Base-by-base conservation (phyloP, 2,888 invertebrate species). In the Scaeva pyrastri region DNA sequence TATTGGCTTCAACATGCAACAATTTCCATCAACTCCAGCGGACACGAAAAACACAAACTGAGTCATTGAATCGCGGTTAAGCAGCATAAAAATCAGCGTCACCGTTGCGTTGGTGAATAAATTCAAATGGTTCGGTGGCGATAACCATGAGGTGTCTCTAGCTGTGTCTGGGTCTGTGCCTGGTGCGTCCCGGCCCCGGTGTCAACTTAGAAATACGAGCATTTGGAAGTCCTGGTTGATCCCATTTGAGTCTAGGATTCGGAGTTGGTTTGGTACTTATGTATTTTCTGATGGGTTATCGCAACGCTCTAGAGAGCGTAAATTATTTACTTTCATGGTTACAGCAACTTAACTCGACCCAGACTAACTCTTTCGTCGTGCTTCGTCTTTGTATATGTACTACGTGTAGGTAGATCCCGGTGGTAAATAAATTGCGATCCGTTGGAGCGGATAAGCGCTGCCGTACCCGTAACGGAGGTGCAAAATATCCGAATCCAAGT, bases 361-460 rank as follows among this genome's bases (percentile, higher is more conserved):
- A 21, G 19, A 19, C 50, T 39, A 12, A 39, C 31, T 10, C 11
- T 4, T 1, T 10, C 48, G 12, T 11, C 4, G 36, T 2, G 21
- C 16, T n/a, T 11, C 19, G 66, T 64, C 16, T 48, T 48, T 8
- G 19, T 36, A 48, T 52, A 19, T 66, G 36, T 39, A 5, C 7
- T n/a, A 12, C 50, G 19, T 66, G 76, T 80, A 80, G 76, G 85
- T 72, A 76, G 85, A 64, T 74, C 74, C 68, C 52, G 56, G 74
- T 74, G 74, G 62, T 50, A 75, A 79, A 85, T 85, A 75, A 79
- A 85, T 80, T 72, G 85, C 73, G 76, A 85, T 85, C 70, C 50
- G 12, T 11, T 14, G 55, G 64, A 73, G 68, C 41, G 76, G 80
- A 85, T 85, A 85, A 80, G 76, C 73, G 72, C 68, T 72, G 80